Conservation (phyloP, 2,888 invertebrate species). For the Keiferia lycopersicella region DNA sequence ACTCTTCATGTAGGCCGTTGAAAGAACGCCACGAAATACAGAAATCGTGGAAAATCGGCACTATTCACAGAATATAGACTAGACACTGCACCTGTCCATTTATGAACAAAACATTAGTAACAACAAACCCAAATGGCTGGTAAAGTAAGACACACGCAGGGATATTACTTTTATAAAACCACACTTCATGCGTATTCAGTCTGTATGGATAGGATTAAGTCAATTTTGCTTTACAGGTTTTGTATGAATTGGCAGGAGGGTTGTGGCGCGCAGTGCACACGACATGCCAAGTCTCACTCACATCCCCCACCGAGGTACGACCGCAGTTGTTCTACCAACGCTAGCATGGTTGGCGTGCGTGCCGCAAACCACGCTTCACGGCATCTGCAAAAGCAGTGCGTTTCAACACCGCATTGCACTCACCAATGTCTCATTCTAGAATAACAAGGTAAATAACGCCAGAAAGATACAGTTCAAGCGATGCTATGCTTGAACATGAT, state of each 20-base stretch:
- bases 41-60: background rate
- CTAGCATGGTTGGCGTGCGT: conserved; percentile 77
- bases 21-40: background rate
- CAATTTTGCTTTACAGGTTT: background rate
- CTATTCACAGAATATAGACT: background rate
- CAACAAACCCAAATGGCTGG: conserved; percentile 1
- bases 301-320: conserved; percentile 79
- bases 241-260: conserved; percentile 9
- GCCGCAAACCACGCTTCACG: conserved; percentile 72
- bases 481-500: background rate
- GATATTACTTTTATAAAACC: background rate
- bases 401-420: conserved; percentile 38
- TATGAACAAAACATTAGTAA: background rate
- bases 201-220: background rate
- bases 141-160: background rate
- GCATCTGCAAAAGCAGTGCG: conserved; percentile 75
- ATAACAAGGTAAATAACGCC: conserved; percentile 10
- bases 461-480: background rate
- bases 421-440: conserved; percentile 23
- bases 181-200: conserved; percentile 12
- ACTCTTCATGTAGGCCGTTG: background rate
- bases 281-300: conserved; percentile 62
- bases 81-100: background rate
- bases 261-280: conserved; percentile 40
- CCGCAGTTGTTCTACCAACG: conserved; percentile 79